These are phyloP conservation scores for Hystrix cristata DNA, from an alignment of 2,113 vertebrate genomes.

Conservation along the genomic window DNA sequence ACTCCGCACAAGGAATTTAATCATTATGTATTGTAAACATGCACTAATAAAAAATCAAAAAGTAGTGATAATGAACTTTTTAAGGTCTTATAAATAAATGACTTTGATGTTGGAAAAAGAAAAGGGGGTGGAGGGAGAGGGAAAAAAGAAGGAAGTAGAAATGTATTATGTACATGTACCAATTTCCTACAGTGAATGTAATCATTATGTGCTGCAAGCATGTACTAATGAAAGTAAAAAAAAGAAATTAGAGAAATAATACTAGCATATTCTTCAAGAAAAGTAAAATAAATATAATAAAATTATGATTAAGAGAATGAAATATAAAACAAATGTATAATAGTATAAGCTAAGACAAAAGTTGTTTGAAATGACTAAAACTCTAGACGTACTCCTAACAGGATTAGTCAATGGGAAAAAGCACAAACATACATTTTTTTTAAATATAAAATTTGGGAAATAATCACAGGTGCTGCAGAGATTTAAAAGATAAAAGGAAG, in stretches of 20 bases:
- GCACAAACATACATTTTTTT: background rate
- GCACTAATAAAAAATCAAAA: background rate
- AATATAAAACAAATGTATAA: slow-evolving; percentile 34
- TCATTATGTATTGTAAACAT: background rate
- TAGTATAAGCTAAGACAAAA: slow-evolving; percentile 12
- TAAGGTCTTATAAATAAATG: background rate
- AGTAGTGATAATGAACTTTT: background rate
- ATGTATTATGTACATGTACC: background rate
- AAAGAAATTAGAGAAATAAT: slow-evolving; percentile 17
- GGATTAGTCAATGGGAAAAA: background rate
- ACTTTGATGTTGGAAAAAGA: background rate
- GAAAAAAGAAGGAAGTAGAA: background rate
- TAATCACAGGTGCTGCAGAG: background rate
- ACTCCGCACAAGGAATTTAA: background rate
- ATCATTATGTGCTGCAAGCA: background rate
- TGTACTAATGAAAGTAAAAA: background rate
- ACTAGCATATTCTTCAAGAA: background rate
- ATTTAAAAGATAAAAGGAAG: slow-evolving; percentile 32
- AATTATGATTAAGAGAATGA: slow-evolving; percentile 10
- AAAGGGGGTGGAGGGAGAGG: background rate
- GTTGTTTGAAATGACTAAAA: slow-evolving; percentile 27
- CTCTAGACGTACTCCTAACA: background rate
- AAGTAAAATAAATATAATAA: slow-evolving; percentile 42
- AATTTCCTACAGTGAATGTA: background rate
- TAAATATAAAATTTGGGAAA: background rate